phyloP scores from a whole-genome alignment of 2,113 vertebrate genomes.

The Philantomba maxwellii region DNA sequence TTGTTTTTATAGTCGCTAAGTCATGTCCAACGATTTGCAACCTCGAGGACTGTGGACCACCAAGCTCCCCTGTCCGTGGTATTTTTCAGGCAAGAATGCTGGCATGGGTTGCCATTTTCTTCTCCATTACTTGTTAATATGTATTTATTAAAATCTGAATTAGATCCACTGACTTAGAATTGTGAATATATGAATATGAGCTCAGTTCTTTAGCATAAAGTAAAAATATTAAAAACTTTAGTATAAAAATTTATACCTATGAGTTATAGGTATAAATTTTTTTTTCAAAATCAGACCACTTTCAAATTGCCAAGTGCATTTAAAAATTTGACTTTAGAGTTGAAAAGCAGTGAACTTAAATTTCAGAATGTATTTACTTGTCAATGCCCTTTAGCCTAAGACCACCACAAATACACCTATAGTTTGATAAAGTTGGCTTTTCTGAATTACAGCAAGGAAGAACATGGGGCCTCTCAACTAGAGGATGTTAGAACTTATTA shows the following conservation, averaged over 20 bases:
- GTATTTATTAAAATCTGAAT: conserved; percentile 1
- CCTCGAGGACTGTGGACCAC: not conserved
- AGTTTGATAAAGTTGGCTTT: not conserved
- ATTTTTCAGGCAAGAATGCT: not conserved
- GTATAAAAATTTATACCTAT: not conserved
- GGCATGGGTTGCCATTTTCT: not conserved
- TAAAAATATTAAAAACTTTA: not conserved
- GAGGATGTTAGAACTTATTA: not conserved
- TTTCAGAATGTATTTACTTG: not conserved
- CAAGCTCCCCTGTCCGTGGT: not conserved
- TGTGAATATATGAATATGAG: not conserved
- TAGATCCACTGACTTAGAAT: not conserved
- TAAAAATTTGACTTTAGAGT: not conserved
- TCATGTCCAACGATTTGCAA: not conserved
- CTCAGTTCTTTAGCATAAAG: not conserved
- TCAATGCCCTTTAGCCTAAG: not conserved
- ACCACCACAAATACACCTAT: not conserved
- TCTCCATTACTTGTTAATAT: not conserved
- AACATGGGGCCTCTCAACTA: not conserved
- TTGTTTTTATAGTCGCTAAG: not conserved
- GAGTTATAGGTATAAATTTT: not conserved
- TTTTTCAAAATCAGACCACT: not conserved
- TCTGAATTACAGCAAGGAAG: not conserved
- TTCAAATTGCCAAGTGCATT: not conserved
- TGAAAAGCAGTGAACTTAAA: not conserved